Percentiles rank a stretch among this genome's conserved stretches.
Evolutionary conservation across 1,140 invertebrate species (phyloP).

Genomic region (Chymomyza costata): DNA sequence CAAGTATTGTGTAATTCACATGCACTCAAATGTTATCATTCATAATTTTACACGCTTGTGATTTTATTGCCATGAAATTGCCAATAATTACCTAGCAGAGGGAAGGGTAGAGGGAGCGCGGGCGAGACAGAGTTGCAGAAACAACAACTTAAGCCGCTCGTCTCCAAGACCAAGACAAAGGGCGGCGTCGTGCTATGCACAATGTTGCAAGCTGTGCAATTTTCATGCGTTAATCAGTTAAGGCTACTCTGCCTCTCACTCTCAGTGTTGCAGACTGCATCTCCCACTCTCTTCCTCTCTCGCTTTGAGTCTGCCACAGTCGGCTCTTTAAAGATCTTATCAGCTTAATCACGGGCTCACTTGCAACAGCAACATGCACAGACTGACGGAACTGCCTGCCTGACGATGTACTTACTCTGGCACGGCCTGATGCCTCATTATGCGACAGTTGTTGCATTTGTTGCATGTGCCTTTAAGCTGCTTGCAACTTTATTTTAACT

Average conservation of each 20-base stretch:
- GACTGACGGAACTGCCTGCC: no score
- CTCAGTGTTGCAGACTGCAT: neutral
- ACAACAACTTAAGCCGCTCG: neutral
- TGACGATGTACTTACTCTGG: no score
- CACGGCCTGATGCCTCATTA: no score
- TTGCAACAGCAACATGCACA: no score
- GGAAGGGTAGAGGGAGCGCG: neutral
- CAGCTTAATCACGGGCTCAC: neutral
- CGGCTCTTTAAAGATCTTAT: neutral
- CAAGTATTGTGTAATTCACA: slow-evolving; percentile 39
- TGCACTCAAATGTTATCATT: slow-evolving; percentile 53
- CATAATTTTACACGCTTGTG: slow-evolving; percentile 66
- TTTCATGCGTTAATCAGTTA: slow-evolving; percentile 25
- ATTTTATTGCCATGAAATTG: slow-evolving; percentile 73
- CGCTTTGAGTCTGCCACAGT: slow-evolving; percentile 1
- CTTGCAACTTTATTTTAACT: no score
- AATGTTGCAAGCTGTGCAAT: neutral
- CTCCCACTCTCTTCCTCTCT: neutral
- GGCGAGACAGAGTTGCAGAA: neutral
- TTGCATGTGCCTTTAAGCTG: no score
- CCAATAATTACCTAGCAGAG: slow-evolving; percentile 59
- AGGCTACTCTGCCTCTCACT: no score
- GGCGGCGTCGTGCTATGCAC: neutral
- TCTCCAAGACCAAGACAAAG: neutral
- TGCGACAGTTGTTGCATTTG: no score